Evolutionary conservation across 2,113 vertebrate genomes (phyloP), one percentile per base, ranked within the genome.

Genomic region (Aphelocoma coerulescens): DNA sequence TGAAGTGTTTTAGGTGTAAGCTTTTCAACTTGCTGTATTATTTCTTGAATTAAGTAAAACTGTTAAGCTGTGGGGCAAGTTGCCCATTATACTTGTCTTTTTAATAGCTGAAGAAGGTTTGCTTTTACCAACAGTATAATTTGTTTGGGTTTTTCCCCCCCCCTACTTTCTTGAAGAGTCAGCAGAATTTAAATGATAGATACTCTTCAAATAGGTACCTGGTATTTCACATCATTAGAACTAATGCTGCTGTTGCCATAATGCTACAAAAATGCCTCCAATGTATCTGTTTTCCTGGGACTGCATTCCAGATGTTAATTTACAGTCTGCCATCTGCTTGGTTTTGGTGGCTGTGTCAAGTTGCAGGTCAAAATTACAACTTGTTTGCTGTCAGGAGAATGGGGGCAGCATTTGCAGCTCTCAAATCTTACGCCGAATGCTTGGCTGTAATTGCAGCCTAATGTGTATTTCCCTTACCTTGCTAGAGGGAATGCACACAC

Each of bases 241-340:
- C 44, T 63, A 82, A 71, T 58, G 59, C 54, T 76, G 14, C 61
- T 33, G 18, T 91, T 73, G 61, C 71, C 63, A 20, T 89, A 81
- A 67, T 12, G 37, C 41, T 96, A 81, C 79, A 95, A 66, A 96
- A 80, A 65, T 27, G 39, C 43, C 48, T 93, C 61, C 58, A 59
- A 33, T n/a, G 68, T 33, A 32, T 87, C 48, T 95, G 55, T 91
- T 89, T 96, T 93, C 75, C 74, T 39, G 39, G 80, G 77, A 78
- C 89, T 89, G 75, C 93, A 91, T 94, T 96, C 82, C 91, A 97
- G 89, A 88, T 93, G 91, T 94, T 96, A 94, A 94, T 97, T 97
- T 94, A 17, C 46, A 79, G 66, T 39, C 75, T 95, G 27, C 78
- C 84, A 90, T 83, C 93, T 97, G 95, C 57, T 93, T 92, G 51